These are phyloP conservation scores for Phengaris arion DNA, from an alignment of 2,888 invertebrate genomes.

Conservation along the genomic window DNA sequence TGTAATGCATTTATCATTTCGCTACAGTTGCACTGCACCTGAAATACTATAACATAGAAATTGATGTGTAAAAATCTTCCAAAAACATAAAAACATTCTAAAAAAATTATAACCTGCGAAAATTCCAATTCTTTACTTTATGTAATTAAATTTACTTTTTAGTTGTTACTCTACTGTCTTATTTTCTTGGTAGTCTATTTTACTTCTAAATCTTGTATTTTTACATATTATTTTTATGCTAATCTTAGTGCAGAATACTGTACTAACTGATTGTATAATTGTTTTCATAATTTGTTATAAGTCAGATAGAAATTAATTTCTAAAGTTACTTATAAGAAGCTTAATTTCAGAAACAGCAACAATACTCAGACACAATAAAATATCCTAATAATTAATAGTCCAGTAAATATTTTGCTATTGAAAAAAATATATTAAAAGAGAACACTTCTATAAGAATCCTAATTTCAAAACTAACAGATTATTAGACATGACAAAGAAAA, in stretches of 20 bases:
- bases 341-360: not conserved
- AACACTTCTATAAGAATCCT: not conserved
- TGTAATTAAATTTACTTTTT: not conserved
- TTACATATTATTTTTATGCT: conserved; percentile 17
- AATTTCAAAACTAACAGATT: not conserved
- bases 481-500: not conserved
- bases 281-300: not conserved
- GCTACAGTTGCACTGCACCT: not conserved
- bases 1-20: conserved; percentile 32
- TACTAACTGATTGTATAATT: not conserved
- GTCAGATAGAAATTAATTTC: not conserved
- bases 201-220: not conserved
- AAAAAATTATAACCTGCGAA: not conserved
- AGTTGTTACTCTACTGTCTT: conserved; percentile 8
- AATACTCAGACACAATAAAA: too few species aligned
- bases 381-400: too few species aligned
- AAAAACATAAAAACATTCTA: conserved; percentile 8
- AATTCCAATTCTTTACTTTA: not conserved
- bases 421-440: too few species aligned
- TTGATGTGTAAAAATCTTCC: conserved; percentile 8
- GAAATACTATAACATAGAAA: not conserved
- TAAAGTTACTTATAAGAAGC: not conserved
- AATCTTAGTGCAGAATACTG: not conserved
- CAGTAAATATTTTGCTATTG: too few species aligned
- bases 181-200: not conserved